A percentile compares a stretch with the other conserved stretches of the same genome.
Conservation (phyloP, 2,113 vertebrate genomes). For the Toxostoma redivivum region DNA sequence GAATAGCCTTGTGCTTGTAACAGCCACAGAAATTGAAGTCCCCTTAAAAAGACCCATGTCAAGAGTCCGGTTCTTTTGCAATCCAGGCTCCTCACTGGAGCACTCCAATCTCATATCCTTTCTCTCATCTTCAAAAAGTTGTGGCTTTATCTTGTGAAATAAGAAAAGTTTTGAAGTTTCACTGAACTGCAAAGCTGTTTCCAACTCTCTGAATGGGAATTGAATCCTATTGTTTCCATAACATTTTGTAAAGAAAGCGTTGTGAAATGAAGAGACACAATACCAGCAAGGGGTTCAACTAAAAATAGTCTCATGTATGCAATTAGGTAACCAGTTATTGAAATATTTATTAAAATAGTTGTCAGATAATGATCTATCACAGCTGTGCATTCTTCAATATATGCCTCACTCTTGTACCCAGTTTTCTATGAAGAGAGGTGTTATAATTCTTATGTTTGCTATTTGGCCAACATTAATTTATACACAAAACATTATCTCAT, state of each 20-base stretch:
- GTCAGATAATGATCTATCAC: neutral
- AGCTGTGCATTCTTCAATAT: neutral
- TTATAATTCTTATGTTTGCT: neutral
- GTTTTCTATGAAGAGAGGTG: neutral
- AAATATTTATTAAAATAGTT: neutral
- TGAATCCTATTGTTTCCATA: neutral
- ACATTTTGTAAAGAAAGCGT: neutral
- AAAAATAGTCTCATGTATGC: neutral
- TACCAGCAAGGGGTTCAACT: neutral
- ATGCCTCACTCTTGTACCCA: neutral
- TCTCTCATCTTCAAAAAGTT: neutral
- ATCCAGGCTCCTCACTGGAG: neutral
- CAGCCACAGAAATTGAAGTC: neutral
- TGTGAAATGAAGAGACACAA: neutral
- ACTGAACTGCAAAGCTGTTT: neutral
- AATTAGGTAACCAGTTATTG: neutral
- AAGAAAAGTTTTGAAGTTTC: neutral
- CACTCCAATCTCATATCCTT: neutral
- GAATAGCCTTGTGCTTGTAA: neutral
- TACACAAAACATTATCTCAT: neutral
- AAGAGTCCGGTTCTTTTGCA: neutral
- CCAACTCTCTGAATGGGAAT: neutral
- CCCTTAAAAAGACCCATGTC: neutral
- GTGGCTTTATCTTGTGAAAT: neutral
- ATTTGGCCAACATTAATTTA: neutral